Percentiles rank a stretch among this genome's conserved stretches.
Evolutionary conservation across 2,888 invertebrate species (phyloP).

Genomic region (Pyrrhosoma nymphula): DNA sequence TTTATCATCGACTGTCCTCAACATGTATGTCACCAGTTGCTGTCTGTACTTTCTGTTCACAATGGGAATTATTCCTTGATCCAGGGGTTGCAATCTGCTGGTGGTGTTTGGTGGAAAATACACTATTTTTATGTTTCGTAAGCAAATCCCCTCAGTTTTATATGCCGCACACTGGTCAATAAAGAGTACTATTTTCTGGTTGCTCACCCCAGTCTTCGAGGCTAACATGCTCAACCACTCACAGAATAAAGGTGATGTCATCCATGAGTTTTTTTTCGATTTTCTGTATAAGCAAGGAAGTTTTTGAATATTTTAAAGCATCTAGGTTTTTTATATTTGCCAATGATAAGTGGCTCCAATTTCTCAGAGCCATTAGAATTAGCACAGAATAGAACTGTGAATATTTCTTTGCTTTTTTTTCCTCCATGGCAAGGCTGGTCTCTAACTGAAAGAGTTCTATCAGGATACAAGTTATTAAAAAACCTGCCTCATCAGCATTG

Average conservation of each 20-base stretch:
- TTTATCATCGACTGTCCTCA: too few species aligned
- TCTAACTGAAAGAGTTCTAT: background rate
- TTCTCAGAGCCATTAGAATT: background rate
- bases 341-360: background rate
- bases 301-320: background rate
- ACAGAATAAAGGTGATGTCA: too few species aligned
- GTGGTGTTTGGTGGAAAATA: too few species aligned
- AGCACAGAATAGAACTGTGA: background rate
- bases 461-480: conserved; percentile 7
- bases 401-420: background rate
- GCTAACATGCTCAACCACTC: background rate
- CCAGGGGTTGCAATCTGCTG: too few species aligned
- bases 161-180: background rate
- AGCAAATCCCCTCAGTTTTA: background rate
- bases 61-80: too few species aligned
- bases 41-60: too few species aligned
- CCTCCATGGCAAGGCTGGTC: background rate
- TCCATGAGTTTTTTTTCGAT: too few species aligned
- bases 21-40: too few species aligned
- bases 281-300: too few species aligned
- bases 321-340: background rate
- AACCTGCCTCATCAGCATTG: too few species aligned
- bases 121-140: too few species aligned
- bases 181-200: background rate
- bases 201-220: background rate